Evolutionary conservation across 2,888 invertebrate genomes (phyloP), one percentile per base, ranked within the genome.

Genomic region (Osedax frankpressi): DNA sequence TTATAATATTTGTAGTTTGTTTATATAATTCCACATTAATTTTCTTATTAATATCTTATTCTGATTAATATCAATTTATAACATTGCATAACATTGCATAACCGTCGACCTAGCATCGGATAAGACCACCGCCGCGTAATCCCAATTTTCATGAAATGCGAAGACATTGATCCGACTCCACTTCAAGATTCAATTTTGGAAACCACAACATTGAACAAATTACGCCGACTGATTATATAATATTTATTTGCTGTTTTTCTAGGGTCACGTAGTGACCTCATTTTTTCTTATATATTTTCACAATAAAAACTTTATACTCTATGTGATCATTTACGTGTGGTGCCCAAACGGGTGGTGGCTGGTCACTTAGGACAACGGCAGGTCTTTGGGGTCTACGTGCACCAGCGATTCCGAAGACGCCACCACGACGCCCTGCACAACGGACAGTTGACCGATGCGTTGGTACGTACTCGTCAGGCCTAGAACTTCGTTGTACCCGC

Each of bases 401-500:
- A 44, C 6, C 11, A 19, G 11, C 19, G 44, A 19, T 19, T 44
- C 44, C 11, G 44, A 44, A 6, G 44, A 44, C 44, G 44, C 19
- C 6, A 44, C 44, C 44, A 44, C 44, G 6, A 44, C 19, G 19
- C 44, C 44, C 44, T 44, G 44, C 11, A 44, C 44, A 19, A 44
- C 44, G 44, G 44, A 11, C 44, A 44, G 44, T 19, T 44, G 44
- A 44, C 44, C 44, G 44, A 44, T 19, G 11, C 19, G 6, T 19
- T 44, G 44, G 19, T 44, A 44, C 11, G 11, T 19, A 44, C 11
- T 11, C 11, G 44, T 44, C 44, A 95, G 86, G 1, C 88, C 88
- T 0, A 88, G 82, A 75, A 96, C 90, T 81, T 93, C 93, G 81
- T 92, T 92, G 85, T 91, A 93, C 0, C 97, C 96, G 1, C 95